A percentile compares a stretch with the other conserved stretches of the same genome.
These are phyloP conservation scores for Ceuthmochares aereus DNA, from an alignment of 2,113 vertebrate genomes.

Conservation along the genomic window DNA sequence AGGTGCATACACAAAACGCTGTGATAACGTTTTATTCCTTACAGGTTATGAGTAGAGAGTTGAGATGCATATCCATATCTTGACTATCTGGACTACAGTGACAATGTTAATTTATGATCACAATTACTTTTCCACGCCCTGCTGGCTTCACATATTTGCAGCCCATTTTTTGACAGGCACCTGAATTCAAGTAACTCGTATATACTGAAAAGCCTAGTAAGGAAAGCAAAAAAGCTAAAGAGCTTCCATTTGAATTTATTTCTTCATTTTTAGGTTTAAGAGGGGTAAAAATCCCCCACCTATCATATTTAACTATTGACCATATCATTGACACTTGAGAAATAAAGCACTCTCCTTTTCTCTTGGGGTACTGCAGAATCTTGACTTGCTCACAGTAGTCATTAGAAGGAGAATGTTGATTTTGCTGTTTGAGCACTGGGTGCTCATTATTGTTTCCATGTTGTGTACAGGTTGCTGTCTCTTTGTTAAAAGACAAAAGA, in stretches of 20 bases:
- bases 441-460: background rate
- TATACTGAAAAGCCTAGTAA: background rate
- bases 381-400: background rate
- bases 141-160: background rate
- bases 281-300: rapidly evolving
- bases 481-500: conserved; percentile 34
- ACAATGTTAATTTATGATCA: background rate
- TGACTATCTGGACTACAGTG: background rate
- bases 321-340: background rate
- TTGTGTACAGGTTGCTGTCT: background rate
- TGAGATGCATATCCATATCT: background rate
- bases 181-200: background rate
- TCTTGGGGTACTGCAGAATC: background rate
- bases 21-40: background rate
- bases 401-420: conserved; percentile 2
- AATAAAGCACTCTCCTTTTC: background rate
- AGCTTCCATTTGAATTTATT: background rate
- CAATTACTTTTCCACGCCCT: background rate
- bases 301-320: background rate
- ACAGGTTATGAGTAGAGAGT: background rate
- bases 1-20: background rate
- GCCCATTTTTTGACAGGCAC: background rate
- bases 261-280: background rate
- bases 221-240: background rate
- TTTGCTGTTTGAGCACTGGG: background rate